Percentiles rank a stretch among this genome's conserved stretches.
phyloP scores from a whole-genome alignment of 1,140 invertebrate genomes.

The Saxidomus purpurata region DNA sequence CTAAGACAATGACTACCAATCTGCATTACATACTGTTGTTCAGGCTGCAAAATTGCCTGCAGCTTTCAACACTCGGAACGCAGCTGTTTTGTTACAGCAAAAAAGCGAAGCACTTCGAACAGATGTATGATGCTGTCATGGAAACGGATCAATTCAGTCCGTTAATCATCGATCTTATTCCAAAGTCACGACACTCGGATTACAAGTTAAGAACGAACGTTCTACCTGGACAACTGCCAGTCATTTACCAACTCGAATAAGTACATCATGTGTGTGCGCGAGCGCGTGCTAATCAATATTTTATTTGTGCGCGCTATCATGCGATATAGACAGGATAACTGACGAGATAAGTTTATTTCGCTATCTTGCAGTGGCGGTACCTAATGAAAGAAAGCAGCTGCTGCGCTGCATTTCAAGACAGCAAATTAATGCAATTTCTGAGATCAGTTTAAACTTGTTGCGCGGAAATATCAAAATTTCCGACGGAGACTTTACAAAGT shows the following conservation, averaged over 20 bases:
- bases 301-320: too few relatives aligned
- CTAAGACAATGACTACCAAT: neutral
- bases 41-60: neutral
- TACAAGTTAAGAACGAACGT: neutral
- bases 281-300: neutral
- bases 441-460: neutral
- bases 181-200: neutral
- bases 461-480: slow-evolving; percentile 1
- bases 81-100: neutral
- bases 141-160: neutral
- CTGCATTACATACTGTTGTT: neutral
- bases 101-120: neutral
- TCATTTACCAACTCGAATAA: neutral
- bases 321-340: neutral
- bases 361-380: neutral
- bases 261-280: neutral
- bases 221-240: neutral
- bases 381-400: neutral
- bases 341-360: neutral
- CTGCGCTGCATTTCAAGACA: neutral
- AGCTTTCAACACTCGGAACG: neutral
- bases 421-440: neutral
- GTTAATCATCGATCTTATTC: neutral
- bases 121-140: neutral
- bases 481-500: neutral